A percentile compares a stretch with the other conserved stretches of the same genome.
Conservation (phyloP, 2,888 invertebrate genomes). For the Caenorhabditis angaria region DNA sequence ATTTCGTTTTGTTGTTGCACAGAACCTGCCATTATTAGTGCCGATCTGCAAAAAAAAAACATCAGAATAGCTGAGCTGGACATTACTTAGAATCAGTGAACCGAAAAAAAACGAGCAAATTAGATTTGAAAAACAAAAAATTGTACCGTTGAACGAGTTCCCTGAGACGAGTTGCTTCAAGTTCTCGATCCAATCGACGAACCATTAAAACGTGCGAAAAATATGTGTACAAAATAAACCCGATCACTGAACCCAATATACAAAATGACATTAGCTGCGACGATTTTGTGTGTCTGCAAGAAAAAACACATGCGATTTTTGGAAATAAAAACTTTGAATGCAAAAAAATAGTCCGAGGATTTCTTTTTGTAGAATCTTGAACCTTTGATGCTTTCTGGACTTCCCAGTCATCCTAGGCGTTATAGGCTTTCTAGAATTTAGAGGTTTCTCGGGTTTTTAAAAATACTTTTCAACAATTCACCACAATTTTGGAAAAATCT, state of each 20-base stretch:
- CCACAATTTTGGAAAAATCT: too few species aligned
- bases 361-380: too few species aligned
- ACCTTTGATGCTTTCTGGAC: too few species aligned
- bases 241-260: conserved; percentile 59
- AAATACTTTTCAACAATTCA: too few species aligned
- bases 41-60: conserved; percentile 44
- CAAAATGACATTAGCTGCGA: conserved; percentile 59
- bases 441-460: too few species aligned
- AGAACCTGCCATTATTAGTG: conserved; percentile 57
- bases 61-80: not conserved
- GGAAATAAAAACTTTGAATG: too few species aligned
- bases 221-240: conserved; percentile 61
- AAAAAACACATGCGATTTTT: too few species aligned
- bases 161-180: conserved; percentile 38
- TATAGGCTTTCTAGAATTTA: too few species aligned
- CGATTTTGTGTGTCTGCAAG: conserved; percentile 48
- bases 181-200: conserved; percentile 41
- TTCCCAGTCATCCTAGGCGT: too few species aligned
- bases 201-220: conserved; percentile 56
- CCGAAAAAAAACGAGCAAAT: not conserved
- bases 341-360: too few species aligned
- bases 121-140: conserved; percentile 1
- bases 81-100: not conserved
- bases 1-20: conserved; percentile 32
- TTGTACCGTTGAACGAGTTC: conserved; percentile 47